Evolutionary conservation across 2,113 vertebrate species (phyloP).

Genomic region (Corydoras sp.): DNA sequence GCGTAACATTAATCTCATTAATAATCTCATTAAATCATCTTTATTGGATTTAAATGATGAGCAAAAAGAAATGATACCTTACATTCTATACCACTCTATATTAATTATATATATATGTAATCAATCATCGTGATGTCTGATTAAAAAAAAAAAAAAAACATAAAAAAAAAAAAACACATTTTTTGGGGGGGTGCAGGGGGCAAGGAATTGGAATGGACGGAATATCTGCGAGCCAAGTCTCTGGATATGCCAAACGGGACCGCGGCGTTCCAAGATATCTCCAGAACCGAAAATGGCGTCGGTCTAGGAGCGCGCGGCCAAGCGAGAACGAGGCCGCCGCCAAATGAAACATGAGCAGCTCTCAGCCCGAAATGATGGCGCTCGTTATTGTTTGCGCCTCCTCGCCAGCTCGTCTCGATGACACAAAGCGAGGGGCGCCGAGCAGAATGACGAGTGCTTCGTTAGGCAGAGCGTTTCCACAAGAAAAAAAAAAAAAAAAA

Average conservation of each 20-base stretch:
- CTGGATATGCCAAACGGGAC: background rate
- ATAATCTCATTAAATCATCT: too few relatives aligned
- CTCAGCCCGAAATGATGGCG: conserved; percentile 9
- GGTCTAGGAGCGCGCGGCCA: background rate
- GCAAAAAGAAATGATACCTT: too few relatives aligned
- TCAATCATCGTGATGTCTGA: too few relatives aligned
- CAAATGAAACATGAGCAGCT: conserved; percentile 18
- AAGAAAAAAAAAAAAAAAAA: conserved; percentile 29
- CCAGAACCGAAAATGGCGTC: background rate
- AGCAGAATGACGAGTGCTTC: conserved; percentile 20
- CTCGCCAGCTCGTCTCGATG: conserved; percentile 18
- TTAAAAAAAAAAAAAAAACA: too few relatives aligned
- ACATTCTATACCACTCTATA: too few relatives aligned
- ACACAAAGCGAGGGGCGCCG: conserved; percentile 5
- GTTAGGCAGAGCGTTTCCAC: conserved; percentile 41
- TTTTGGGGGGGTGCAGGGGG: background rate
- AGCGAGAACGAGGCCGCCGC: background rate
- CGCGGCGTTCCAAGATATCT: background rate
- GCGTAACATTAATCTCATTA: too few relatives aligned
- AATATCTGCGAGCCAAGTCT: background rate
- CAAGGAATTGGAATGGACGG: background rate
- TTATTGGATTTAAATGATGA: too few relatives aligned
- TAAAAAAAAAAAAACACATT: too few relatives aligned
- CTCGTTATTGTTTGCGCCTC: conserved; percentile 19
- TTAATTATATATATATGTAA: too few relatives aligned